These are phyloP conservation scores for Agapostemon virescens DNA, from an alignment of 2,888 invertebrate genomes.

Conservation along the genomic window DNA sequence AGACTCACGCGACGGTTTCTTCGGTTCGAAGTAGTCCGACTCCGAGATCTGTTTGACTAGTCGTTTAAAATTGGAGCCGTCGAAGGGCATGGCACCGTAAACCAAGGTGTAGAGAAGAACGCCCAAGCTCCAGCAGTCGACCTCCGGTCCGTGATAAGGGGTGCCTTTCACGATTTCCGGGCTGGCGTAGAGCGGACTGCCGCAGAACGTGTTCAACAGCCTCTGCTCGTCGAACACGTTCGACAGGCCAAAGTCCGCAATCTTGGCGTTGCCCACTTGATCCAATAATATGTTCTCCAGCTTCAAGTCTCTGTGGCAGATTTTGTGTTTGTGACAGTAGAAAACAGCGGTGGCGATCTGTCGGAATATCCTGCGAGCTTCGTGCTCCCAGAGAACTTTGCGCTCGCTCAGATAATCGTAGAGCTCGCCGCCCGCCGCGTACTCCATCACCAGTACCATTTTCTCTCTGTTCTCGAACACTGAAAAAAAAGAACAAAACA, in stretches of 20 bases:
- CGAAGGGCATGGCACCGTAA: constrained; percentile 99
- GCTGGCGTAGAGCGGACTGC: constrained; percentile 97
- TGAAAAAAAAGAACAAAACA: constrained; percentile 77
- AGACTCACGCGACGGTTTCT: constrained; percentile 92
- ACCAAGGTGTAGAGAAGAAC: constrained; percentile 98
- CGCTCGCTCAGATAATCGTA: constrained; percentile 97
- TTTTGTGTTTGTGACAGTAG: constrained; percentile 99
- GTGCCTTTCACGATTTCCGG: constrained; percentile 99
- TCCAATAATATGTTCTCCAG: constrained; percentile 96
- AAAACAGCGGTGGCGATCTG: constrained; percentile 98
- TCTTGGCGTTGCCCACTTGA: constrained; percentile 97
- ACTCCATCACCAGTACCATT: constrained; percentile 99
- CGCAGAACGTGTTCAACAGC: constrained; percentile 95
- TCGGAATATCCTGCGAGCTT: constrained; percentile 96
- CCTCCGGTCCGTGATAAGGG: constrained; percentile 98
- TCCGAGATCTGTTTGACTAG: constrained; percentile 98
- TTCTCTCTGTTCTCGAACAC: constrained; percentile 99
- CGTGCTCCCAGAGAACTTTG: constrained; percentile 94
- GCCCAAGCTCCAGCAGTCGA: constrained; percentile 96
- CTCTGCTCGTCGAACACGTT: constrained; percentile 96
- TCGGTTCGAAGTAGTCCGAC: constrained; percentile 98
- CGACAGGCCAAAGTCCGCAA: constrained; percentile 99
- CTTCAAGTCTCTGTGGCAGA: constrained; percentile 97
- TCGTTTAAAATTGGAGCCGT: constrained; percentile 98
- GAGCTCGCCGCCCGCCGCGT: constrained; percentile 98